Conservation (phyloP, 2,888 invertebrate genomes). For the Melanostoma scalare region DNA sequence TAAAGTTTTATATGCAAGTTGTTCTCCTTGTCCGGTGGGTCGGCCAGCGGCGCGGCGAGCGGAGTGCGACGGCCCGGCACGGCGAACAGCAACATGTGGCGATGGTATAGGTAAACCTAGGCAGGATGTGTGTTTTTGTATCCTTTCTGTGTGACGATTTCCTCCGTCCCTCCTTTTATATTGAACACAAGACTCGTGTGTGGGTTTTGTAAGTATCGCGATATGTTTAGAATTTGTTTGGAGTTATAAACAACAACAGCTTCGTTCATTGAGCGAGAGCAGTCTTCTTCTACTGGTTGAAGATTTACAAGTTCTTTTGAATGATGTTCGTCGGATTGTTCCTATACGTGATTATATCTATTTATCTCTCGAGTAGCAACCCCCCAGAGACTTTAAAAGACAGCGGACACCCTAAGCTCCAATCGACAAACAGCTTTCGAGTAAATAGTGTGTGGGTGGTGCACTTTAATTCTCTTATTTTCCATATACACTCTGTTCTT, state of each 20-base stretch:
- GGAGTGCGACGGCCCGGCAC: background rate
- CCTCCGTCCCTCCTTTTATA: background rate
- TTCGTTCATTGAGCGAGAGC: slow-evolving; percentile 27
- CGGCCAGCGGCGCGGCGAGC: background rate
- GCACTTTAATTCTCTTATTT: slow-evolving; percentile 18
- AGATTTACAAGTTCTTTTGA: slow-evolving; percentile 39
- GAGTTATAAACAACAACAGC: slow-evolving; percentile 67
- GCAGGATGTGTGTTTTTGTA: background rate
- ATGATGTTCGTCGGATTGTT: slow-evolving; percentile 40
- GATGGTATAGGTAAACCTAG: background rate
- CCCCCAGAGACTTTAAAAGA: slow-evolving; percentile 17
- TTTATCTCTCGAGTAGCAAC: slow-evolving; percentile 42
- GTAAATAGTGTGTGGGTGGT: slow-evolving; percentile 71
- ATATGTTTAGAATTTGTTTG: slow-evolving; percentile 70
- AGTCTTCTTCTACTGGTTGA: background rate
- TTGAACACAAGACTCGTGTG: slow-evolving; percentile 57
- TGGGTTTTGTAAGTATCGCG: slow-evolving; percentile 65
- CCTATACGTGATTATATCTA: slow-evolving; percentile 31
- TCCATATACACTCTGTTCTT: slow-evolving; percentile 11
- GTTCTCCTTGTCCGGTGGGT: background rate
- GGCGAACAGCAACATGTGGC: slow-evolving; percentile 53
- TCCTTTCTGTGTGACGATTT: slow-evolving; percentile 45
- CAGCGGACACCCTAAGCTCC: slow-evolving; percentile 47
- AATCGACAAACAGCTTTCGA: slow-evolving; percentile 67
- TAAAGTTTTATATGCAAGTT: slow-evolving; percentile 56